Evolutionary conservation across 2,113 vertebrate genomes (phyloP), one percentile per base, ranked within the genome.

Genomic region (Sinocyclocheilus maitianheensis): DNA sequence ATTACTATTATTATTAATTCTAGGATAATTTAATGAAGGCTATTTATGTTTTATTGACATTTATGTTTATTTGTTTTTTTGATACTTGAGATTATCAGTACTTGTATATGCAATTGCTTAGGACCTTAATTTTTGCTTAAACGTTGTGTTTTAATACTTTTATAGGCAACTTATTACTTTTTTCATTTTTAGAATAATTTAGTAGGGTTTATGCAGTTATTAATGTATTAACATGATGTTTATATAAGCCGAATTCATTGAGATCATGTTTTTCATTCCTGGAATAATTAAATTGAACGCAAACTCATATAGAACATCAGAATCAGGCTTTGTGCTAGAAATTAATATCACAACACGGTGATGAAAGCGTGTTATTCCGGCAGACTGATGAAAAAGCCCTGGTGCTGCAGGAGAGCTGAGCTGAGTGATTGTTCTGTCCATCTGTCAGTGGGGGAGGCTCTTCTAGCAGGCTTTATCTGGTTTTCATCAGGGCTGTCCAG

Each of bases 401-500:
- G 34, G 34, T 24, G 5, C 34, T 80, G n/a, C 34, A 79, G 1
- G 10, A 60, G 30, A 79, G 53, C 53, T 60, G 30, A 60, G 26
- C 77, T 60, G 53, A 79, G 37, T 62, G 34, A 72, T 72, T 72
- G 37, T 72, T 72, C 60, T 65, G 22, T 81, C 40, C 79, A 48
- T 65, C 79, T 81, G 79, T 48, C 79, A 43, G 22, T 63, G 77
- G 55, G 55, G 34, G 55, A 62, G 37, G 77, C 58, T 77, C 18
- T 30, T 67, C 74, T 43, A 40, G 40, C 37, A 26, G 60, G n/a
- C 16, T 67, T 67, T 81, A 81, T 81, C 60, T 48, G 2, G 26
- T 71, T 40, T 69, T 75, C 65, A 86, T 86, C 85, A 77, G 58
- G 48, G 67, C 85, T 81, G 65, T 74, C 51, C 22, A 8, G 84